Evolutionary conservation across 2,113 vertebrate genomes (phyloP), one percentile per base, ranked within the genome.

Genomic region (Dinomys branickii): DNA sequence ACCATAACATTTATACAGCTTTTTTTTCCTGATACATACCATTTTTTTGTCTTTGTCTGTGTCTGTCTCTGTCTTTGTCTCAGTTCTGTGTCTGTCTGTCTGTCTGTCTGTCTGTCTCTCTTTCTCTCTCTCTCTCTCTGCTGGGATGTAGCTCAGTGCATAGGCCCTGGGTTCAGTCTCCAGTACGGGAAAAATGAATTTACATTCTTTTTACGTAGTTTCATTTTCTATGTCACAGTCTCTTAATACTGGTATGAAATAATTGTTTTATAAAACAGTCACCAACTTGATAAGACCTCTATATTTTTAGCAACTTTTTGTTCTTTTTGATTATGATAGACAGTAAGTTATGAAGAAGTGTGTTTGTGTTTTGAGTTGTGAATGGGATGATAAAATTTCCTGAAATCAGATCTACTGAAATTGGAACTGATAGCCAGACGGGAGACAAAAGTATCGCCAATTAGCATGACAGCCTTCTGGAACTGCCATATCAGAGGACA

Each of bases 311-410:
- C 19, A 95, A 14, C 50, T 75, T 80, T 85, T 6, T 14, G 0
- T 84, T 75, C 73, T 67, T 86, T 19, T 89, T 85, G 26, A 47
- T 86, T 88, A 26, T 86, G 35, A 16, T 82, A 80, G 44, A 28
- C 38, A 71, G 63, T 85, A 90, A 94, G 83, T 93, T 95, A 47
- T 22, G 89, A 41, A 41, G n/a, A 71, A 90, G 41, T 35, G 80
- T 30, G 8, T 94, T 80, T 85, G 35, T 17, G 22, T 65, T 63
- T 89, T 35, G 50, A 84, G 7, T 65, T 95, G 20, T 86, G 50
- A 92, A 26, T 83, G 65, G 26, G 11, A 75, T 91, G 52, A 83
- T 19, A 80, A 47, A 86, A 17, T 13, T 94, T 90, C 17, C 73
- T 65, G 35, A 65, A 87, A 88, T 26, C 59, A 92, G 26, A 83